Base-by-base conservation (phyloP, 2,113 vertebrate species). In the Holacanthus passer region DNA sequence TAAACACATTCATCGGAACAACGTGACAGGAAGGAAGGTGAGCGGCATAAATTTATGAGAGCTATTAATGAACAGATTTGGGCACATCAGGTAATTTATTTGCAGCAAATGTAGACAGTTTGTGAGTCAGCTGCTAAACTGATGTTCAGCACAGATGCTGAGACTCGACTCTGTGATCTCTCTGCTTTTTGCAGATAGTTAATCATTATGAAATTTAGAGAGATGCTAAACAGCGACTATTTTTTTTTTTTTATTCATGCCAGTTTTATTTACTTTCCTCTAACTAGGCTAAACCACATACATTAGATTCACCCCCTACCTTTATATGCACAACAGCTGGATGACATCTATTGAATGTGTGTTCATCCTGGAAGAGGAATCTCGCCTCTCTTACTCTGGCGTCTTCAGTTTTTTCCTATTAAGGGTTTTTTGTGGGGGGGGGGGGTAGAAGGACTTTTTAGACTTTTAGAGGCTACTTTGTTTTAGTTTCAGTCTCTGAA, bases 121-220 rank as follows among this genome's bases (percentile, higher is more conserved):
- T 70, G 16, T 87, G 47, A 85, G 35, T 81, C 77, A 80, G 56
- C 67, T 24, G 20, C 17, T 55, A 7, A 47, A 13, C 41, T 41
- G 80, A 48, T 39, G 58, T 41, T 59, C 27, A 27, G 22, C 41
- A 56, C 70, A 56, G 16, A 77, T 77, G 43, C 27, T 56, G 19
- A 45, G 55, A 67, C 65, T n/a, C n/a, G n/a, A n/a, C n/a, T n/a
- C n/a, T 19, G 47, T 66, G 27, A 52, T 35, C 64, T 70, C 39
- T 11, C 58, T 22, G 27, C 24, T 43, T 63, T 75, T 63, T 50
- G 22, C 35, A 63, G 20, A 35, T 60, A 19, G 0, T 48, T 56
- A 5, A 45, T 59, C 13, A 4, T 59, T 31, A 37, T 52, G 14
- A 13, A 50, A 62, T 48, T 7, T 48, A 24, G 35, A 59, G 27